Conservation (phyloP, 2,113 vertebrate species). For the Falcunculus frontatus region DNA sequence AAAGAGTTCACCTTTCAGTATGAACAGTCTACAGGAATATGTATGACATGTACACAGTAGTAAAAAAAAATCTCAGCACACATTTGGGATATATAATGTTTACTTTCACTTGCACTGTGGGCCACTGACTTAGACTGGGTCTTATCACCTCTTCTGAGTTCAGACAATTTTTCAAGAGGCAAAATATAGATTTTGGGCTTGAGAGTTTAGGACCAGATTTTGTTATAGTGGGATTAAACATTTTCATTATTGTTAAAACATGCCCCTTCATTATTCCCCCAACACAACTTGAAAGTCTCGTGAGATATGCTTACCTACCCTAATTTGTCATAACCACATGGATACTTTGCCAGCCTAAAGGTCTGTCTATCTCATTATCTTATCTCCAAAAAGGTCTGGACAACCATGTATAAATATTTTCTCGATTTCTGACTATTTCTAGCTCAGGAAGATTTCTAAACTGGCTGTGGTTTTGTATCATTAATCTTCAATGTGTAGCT, state of each 20-base stretch:
- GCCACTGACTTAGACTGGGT: neutral
- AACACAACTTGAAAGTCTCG: neutral
- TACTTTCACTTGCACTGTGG: neutral
- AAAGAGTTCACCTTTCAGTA: neutral
- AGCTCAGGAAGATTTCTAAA: neutral
- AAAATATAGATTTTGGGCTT: neutral
- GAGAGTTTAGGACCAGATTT: neutral
- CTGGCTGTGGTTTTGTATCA: neutral
- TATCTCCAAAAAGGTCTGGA: neutral
- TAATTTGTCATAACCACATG: neutral
- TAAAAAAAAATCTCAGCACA: neutral
- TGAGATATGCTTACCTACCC: neutral
- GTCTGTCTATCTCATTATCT: neutral
- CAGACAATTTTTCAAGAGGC: neutral
- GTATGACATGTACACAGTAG: neutral
- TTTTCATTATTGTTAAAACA: neutral
- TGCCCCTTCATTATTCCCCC: neutral
- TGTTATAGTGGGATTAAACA: neutral
- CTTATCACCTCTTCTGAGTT: neutral
- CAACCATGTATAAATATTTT: neutral
- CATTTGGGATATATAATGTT: neutral
- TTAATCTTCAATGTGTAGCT: neutral
- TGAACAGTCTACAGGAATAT: neutral
- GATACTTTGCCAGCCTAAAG: neutral
- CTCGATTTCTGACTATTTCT: neutral